phyloP scores from a whole-genome alignment of 2,888 invertebrate genomes.

The Mythimna lalbum region DNA sequence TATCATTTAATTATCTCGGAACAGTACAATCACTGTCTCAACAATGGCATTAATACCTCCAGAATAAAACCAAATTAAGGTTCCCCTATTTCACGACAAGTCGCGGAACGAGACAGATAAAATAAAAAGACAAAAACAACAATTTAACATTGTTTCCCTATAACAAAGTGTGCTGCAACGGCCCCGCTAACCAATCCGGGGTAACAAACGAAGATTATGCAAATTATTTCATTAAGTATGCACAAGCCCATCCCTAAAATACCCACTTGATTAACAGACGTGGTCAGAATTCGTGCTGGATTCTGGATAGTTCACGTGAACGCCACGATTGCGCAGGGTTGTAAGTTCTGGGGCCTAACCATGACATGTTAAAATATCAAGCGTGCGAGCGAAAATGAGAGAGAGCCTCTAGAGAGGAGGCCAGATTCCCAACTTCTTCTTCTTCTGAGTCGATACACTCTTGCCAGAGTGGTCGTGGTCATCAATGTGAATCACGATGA shows the following conservation, averaged over 20 bases:
- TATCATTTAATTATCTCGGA: conserved; percentile 17
- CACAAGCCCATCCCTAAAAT: conserved; percentile 64
- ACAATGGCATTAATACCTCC: conserved; percentile 40
- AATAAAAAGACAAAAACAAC: conserved; percentile 53
- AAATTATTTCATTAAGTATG: conserved; percentile 71
- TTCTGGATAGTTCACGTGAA: conserved; percentile 56
- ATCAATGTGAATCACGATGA: too few species aligned
- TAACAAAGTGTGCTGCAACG: conserved; percentile 55
- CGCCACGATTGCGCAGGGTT: conserved; percentile 38
- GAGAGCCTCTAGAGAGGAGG: too few species aligned
- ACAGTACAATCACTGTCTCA: conserved; percentile 9
- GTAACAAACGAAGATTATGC: conserved; percentile 70
- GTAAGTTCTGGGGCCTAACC: conserved; percentile 2
- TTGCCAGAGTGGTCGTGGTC: too few species aligned
- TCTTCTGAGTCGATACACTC: too few species aligned
- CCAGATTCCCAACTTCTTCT: too few species aligned
- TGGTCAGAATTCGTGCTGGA: conserved; percentile 61
- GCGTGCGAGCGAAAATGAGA: too few species aligned
- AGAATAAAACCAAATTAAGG: conserved; percentile 53
- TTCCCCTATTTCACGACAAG: conserved; percentile 19
- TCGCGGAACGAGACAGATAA: conserved; percentile 47
- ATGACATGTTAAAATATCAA: too few species aligned
- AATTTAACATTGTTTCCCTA: conserved; percentile 61
- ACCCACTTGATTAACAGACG: conserved; percentile 71
- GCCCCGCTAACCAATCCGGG: conserved; percentile 58